These are phyloP conservation scores for Hystrix brachyura DNA, from an alignment of 2,113 vertebrate species.

Conservation along the genomic window DNA sequence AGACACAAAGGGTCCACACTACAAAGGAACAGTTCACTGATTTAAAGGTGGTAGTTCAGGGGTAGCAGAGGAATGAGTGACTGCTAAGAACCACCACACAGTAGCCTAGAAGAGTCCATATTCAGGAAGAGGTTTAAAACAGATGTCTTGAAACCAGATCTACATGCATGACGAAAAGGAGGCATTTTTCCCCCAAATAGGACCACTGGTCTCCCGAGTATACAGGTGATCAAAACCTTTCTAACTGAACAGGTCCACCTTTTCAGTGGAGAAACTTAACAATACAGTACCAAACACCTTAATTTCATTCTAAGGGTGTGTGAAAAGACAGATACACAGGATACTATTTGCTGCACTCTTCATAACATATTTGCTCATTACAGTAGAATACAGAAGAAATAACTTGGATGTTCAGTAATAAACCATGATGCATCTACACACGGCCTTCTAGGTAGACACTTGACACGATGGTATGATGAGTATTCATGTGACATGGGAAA, in stretches of 20 bases:
- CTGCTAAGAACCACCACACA: background rate
- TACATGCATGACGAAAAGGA: background rate
- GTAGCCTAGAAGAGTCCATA: background rate
- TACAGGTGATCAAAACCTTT: background rate
- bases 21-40: background rate
- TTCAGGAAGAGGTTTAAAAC: background rate
- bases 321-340: background rate
- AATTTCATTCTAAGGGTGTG: conserved; percentile 12
- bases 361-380: background rate
- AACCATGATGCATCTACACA: background rate
- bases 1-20: background rate
- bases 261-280: background rate
- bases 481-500: background rate
- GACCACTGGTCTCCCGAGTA: background rate
- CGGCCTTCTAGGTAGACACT: background rate
- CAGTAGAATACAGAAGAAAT: background rate
- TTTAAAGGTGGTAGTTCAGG: conserved; percentile 11
- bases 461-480: background rate
- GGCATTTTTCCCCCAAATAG: background rate
- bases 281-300: conserved; percentile 1
- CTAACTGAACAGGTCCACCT: background rate
- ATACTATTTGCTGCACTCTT: background rate
- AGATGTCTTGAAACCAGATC: background rate
- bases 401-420: background rate
- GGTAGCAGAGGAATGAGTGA: background rate